Conservation (phyloP, 2,797 vertebrate genomes). For the Lemur catta region DNA sequence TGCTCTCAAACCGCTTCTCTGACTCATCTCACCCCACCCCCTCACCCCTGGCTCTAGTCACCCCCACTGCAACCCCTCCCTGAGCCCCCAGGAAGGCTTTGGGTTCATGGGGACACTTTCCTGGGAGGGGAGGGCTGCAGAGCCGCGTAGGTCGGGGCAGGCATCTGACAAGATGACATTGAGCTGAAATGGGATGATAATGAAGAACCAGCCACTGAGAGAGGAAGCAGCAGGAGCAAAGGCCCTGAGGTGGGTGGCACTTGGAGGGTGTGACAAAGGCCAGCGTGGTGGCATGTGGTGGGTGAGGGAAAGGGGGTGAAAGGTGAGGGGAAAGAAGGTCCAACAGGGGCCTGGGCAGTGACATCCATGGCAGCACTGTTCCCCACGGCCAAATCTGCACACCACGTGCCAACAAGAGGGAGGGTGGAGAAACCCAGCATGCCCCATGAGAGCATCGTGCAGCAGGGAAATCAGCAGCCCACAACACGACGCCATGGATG, state of each 20-base stretch:
- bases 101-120: not conserved
- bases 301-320: not conserved
- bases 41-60: not conserved
- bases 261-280: not conserved
- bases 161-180: not conserved
- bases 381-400: not conserved
- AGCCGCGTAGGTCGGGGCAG: not conserved
- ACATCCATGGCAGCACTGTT: not conserved
- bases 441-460: fast-evolving
- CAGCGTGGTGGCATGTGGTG: fast-evolving
- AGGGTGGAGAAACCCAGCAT: not conserved
- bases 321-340: not conserved
- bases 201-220: not conserved
- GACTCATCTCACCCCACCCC: not conserved
- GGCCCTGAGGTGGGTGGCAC: not conserved
- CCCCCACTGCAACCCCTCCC: not conserved
- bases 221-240: not conserved
- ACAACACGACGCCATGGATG: fast-evolving
- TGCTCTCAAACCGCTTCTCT: not conserved
- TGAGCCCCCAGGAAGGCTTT: not conserved
- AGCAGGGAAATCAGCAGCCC: not conserved
- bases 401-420: not conserved
- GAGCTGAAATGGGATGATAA: not conserved
- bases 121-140: not conserved
- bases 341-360: not conserved